These are phyloP conservation scores for Stenodema calcarata DNA, from an alignment of 2,888 invertebrate species.

Conservation along the genomic window DNA sequence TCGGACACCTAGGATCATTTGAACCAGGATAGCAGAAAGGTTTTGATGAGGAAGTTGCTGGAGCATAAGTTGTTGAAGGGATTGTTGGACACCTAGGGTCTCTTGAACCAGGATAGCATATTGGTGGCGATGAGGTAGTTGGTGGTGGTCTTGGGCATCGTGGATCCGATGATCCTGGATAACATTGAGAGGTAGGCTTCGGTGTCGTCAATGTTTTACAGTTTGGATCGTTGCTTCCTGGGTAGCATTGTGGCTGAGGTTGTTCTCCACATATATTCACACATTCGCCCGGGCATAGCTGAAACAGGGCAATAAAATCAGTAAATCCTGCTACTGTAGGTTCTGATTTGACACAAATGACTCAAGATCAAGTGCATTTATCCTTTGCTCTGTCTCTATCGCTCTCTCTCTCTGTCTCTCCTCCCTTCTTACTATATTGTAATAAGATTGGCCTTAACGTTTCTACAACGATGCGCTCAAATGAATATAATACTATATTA, in stretches of 20 bases:
- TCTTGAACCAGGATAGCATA: slow-evolving; percentile 59
- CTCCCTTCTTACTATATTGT: too few species aligned
- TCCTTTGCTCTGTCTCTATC: too few species aligned
- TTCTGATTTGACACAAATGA: too few species aligned
- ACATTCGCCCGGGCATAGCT: slow-evolving; percentile 44
- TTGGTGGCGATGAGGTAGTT: slow-evolving; percentile 11
- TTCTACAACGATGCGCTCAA: too few species aligned
- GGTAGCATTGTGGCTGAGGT: slow-evolving; percentile 52
- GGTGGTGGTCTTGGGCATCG: neutral
- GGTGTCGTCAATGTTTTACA: slow-evolving; percentile 57
- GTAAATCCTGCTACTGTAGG: too few species aligned
- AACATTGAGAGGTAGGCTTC: slow-evolving; percentile 60
- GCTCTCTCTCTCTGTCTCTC: too few species aligned
- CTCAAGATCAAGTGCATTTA: too few species aligned
- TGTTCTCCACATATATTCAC: neutral
- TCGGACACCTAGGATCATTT: slow-evolving; percentile 57
- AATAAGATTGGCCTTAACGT: too few species aligned
- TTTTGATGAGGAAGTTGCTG: slow-evolving; percentile 40
- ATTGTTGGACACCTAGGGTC: slow-evolving; percentile 60
- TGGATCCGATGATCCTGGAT: neutral
- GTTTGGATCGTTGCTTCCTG: slow-evolving; percentile 61
- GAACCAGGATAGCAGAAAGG: slow-evolving; percentile 55
- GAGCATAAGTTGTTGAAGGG: neutral
- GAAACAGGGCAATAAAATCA: neutral
- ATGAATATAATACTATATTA: too few species aligned